Percentiles rank a stretch among this genome's conserved stretches.
Conservation (phyloP, 1,140 invertebrate species). For the Drosophila navojoa region DNA sequence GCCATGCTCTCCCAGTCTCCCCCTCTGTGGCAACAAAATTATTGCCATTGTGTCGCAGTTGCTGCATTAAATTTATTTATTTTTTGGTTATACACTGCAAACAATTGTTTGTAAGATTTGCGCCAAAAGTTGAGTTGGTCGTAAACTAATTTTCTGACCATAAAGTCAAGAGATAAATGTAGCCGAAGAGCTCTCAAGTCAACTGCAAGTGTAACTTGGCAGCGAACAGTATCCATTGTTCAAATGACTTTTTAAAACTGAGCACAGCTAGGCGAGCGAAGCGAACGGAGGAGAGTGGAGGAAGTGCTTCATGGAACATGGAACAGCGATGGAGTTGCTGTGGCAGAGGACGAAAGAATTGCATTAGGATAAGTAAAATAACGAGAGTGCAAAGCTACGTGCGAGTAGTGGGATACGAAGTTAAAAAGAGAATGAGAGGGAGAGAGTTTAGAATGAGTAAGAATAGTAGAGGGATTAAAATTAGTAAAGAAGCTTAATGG, state of each 20-base stretch:
- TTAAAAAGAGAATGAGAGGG: too few species aligned
- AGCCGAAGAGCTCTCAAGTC: too few species aligned
- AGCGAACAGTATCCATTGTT: neutral
- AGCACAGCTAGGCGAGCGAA: neutral
- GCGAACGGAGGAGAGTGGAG: too few species aligned
- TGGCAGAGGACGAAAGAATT: too few species aligned
- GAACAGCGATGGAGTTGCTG: too few species aligned
- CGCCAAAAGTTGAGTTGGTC: neutral
- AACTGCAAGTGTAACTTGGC: slow-evolving; percentile 1
- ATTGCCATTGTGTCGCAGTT: slow-evolving; percentile 57
- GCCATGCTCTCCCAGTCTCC: neutral
- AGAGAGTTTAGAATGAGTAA: too few species aligned
- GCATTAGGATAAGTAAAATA: too few species aligned
- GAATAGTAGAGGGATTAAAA: too few species aligned
- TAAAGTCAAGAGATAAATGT: slow-evolving; percentile 8
- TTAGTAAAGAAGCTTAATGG: too few species aligned
- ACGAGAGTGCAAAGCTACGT: too few species aligned
- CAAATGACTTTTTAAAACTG: neutral
- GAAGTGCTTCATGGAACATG: too few species aligned
- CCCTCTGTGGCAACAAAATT: slow-evolving; percentile 55
- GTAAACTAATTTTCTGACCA: slow-evolving; percentile 4
- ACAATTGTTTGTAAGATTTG: slow-evolving; percentile 21
- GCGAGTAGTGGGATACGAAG: too few species aligned
- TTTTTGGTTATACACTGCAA: slow-evolving; percentile 31
- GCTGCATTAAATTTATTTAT: slow-evolving; percentile 36